Conservation (phyloP, 2,797 vertebrate species). For the Ispidina picta region DNA sequence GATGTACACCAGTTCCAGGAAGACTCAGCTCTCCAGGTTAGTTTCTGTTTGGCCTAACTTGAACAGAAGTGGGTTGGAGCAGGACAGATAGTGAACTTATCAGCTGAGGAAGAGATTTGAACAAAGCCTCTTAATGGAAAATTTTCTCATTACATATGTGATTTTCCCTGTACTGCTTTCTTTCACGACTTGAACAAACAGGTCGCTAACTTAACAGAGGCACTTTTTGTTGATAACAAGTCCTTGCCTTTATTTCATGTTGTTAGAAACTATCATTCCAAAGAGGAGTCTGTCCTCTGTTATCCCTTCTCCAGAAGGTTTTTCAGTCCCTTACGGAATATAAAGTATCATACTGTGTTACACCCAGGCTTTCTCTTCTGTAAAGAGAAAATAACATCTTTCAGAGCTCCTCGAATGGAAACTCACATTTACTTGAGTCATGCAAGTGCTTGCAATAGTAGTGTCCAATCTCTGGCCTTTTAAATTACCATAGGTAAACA, state of each 20-base stretch:
- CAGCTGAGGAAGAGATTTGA: not conserved
- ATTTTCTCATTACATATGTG: not conserved
- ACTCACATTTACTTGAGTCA: not conserved
- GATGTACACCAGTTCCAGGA: slow-evolving; percentile 71
- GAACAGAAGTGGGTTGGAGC: not conserved
- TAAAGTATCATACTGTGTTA: not conserved
- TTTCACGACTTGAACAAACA: not conserved
- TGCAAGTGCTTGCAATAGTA: not conserved
- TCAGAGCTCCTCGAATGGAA: not conserved
- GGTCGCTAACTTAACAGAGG: not conserved
- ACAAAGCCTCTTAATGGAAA: not conserved
- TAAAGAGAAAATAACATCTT: not conserved
- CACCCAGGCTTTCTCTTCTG: not conserved
- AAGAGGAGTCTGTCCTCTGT: not conserved
- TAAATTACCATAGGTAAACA: not conserved
- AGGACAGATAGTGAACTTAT: not conserved
- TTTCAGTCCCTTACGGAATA: not conserved
- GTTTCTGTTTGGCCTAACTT: not conserved
- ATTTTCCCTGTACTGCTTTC: not conserved
- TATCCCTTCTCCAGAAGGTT: not conserved
- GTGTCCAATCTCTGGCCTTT: not conserved
- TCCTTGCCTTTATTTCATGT: not conserved
- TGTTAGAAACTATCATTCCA: not conserved
- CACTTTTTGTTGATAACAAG: not conserved
- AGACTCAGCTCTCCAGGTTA: slow-evolving; percentile 77